Evolutionary conservation across 2,113 vertebrate genomes (phyloP).

Genomic region (Eretmochelys imbricata): DNA sequence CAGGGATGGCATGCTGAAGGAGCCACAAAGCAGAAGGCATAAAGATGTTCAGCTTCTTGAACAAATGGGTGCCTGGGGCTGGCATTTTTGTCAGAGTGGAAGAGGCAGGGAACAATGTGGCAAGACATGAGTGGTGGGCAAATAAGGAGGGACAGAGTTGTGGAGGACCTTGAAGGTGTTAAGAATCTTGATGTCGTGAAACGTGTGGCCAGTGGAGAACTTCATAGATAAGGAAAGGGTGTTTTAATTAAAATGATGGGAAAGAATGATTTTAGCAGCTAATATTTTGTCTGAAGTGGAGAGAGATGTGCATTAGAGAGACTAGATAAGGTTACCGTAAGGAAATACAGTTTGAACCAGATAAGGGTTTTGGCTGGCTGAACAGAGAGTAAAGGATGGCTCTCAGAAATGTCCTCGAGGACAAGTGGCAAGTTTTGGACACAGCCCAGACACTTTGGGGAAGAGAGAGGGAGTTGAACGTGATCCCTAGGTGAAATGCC

Average conservation of each 20-base stretch:
- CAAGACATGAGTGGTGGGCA: background rate
- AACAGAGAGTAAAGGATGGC: too few species aligned
- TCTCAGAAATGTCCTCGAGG: too few species aligned
- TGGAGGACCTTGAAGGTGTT: background rate
- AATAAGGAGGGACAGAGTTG: background rate
- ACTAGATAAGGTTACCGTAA: background rate
- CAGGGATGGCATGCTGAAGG: background rate
- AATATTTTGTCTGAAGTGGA: background rate
- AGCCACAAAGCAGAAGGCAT: background rate
- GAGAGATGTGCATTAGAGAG: background rate
- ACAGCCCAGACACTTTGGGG: too few species aligned
- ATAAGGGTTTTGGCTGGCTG: too few species aligned
- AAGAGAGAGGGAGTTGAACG: too few species aligned
- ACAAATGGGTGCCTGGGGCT: background rate
- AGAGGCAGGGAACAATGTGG: background rate
- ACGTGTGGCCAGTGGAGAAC: background rate
- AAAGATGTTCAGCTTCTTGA: background rate
- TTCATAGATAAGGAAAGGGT: background rate
- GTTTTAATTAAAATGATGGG: background rate
- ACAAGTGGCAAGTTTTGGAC: too few species aligned
- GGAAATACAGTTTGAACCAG: too few species aligned
- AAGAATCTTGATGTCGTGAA: background rate
- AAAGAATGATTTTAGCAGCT: background rate
- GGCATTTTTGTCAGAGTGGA: background rate
- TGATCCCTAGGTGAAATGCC: too few species aligned